These are phyloP conservation scores for Masticophis lateralis DNA, from an alignment of 2,797 vertebrate species.

Conservation along the genomic window DNA sequence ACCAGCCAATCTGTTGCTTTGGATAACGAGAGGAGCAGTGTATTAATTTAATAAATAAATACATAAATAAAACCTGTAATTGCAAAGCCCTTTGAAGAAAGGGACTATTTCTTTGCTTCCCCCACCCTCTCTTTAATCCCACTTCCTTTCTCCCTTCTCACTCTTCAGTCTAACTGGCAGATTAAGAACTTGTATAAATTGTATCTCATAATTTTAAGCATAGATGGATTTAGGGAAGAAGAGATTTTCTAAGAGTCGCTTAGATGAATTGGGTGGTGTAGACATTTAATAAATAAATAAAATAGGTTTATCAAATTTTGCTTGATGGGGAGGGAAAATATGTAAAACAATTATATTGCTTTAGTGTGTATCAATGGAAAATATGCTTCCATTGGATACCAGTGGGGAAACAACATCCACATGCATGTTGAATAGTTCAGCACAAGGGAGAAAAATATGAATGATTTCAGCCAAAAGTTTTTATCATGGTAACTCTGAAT, in stretches of 20 bases:
- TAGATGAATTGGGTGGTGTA: background rate
- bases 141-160: background rate
- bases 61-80: background rate
- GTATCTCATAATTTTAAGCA: background rate
- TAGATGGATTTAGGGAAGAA: background rate
- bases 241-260: background rate
- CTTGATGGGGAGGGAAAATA: background rate
- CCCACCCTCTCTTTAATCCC: background rate
- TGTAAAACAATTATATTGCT: background rate
- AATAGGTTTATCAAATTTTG: background rate
- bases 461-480: background rate
- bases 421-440: background rate
- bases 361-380: background rate
- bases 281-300: background rate
- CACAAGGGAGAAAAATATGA: background rate
- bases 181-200: background rate
- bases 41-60: background rate
- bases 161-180: background rate
- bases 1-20: background rate
- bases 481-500: background rate
- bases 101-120: background rate
- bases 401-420: background rate
- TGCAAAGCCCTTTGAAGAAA: background rate
- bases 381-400: background rate
- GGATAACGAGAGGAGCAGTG: background rate